Evolutionary conservation across 2,888 invertebrate genomes (phyloP).

Genomic region (Drosophila atroscutellata): DNA sequence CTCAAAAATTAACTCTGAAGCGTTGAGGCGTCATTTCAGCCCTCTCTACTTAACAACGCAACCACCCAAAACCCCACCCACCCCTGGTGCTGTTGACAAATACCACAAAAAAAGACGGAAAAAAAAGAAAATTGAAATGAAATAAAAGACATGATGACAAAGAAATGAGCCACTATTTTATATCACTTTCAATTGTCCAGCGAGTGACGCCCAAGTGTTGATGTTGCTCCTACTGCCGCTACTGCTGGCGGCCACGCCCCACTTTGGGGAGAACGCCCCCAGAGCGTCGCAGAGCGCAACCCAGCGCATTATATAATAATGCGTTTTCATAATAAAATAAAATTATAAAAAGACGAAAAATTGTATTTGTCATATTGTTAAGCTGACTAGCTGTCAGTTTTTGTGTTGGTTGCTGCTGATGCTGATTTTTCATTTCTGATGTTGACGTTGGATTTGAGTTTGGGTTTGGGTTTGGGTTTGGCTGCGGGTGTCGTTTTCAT

Average conservation of each 20-base stretch:
- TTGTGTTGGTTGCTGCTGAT: constrained; percentile 34
- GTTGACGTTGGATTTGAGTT: constrained; percentile 20
- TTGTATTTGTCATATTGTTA: constrained; percentile 81
- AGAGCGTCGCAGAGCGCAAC: constrained; percentile 26
- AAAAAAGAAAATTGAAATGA: constrained; percentile 1
- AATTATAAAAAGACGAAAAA: constrained; percentile 72
- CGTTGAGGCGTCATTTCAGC: constrained; percentile 61
- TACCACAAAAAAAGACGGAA: constrained; percentile 45
- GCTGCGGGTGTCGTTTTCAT: constrained; percentile 39
- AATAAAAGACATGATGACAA: constrained; percentile 45
- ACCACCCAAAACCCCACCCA: background rate
- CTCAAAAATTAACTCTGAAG: constrained; percentile 74
- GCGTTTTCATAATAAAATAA: constrained; percentile 74
- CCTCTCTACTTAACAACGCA: constrained; percentile 9
- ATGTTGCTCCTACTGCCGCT: constrained; percentile 24
- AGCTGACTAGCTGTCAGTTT: constrained; percentile 75
- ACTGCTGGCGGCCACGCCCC: constrained; percentile 47
- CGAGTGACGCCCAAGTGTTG: constrained; percentile 64
- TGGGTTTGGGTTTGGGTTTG: constrained; percentile 30
- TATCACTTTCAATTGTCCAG: constrained; percentile 77
- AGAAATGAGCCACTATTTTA: constrained; percentile 64
- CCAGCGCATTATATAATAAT: constrained; percentile 77
- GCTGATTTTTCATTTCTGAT: constrained; percentile 49
- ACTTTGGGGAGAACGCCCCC: constrained; percentile 18
- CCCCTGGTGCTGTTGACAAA: constrained; percentile 59